phyloP scores from a whole-genome alignment of 2,888 invertebrate genomes.

The Caenorhabditis sp. region DNA sequence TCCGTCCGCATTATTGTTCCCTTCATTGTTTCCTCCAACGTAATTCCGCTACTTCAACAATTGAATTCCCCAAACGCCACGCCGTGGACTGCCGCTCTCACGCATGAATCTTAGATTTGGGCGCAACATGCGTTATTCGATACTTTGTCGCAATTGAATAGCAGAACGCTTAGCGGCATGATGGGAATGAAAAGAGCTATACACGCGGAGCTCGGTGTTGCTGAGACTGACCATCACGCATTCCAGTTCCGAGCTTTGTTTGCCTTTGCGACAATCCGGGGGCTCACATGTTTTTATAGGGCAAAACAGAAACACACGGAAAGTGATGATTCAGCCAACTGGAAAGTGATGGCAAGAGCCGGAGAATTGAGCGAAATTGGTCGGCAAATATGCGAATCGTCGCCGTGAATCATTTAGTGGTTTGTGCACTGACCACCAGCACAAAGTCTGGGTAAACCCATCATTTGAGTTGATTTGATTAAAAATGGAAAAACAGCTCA shows the following conservation, averaged over 20 bases:
- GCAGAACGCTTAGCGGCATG: constrained; percentile 61
- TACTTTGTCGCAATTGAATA: constrained; percentile 57
- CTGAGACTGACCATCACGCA: constrained; percentile 45
- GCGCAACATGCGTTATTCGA: constrained; percentile 60
- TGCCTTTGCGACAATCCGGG: constrained; percentile 51
- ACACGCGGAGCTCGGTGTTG: constrained; percentile 16
- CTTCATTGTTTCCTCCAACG: constrained; percentile 2
- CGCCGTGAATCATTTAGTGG: constrained; percentile 44
- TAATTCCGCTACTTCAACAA: constrained; percentile 34
- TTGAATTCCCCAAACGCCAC: constrained; percentile 43
- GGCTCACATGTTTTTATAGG: constrained; percentile 51
- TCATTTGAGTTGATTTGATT: not conserved
- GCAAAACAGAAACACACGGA: constrained; percentile 12
- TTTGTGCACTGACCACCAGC: constrained; percentile 15
- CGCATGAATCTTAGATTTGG: constrained; percentile 51
- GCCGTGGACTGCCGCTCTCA: constrained; percentile 29
- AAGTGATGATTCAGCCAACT: constrained; percentile 47
- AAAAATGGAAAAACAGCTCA: not conserved
- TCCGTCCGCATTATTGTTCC: constrained; percentile 25
- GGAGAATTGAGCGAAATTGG: not conserved
- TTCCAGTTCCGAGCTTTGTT: constrained; percentile 57
- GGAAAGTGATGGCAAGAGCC: constrained; percentile 46
- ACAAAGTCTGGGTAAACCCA: constrained; percentile 39
- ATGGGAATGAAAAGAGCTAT: constrained; percentile 55
- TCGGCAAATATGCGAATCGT: constrained; percentile 15